phyloP scores from a whole-genome alignment of 2,113 vertebrate species.

The Parotia lawesii region DNA sequence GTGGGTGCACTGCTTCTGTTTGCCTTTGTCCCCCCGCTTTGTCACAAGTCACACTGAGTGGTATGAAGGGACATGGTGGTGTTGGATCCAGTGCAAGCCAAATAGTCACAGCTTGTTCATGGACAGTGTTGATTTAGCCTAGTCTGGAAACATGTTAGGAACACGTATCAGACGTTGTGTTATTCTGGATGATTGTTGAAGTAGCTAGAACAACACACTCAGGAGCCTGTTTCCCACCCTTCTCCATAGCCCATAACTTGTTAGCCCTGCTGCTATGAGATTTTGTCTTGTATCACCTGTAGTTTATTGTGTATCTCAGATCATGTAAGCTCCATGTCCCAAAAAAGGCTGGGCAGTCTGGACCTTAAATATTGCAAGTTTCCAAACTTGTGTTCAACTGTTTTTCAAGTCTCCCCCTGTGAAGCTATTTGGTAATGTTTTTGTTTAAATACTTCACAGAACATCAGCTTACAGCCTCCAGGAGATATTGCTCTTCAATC shows the following conservation, averaged over 20 bases:
- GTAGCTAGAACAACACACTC: neutral
- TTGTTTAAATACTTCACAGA: conserved; percentile 59
- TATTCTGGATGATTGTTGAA: neutral
- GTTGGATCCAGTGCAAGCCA: neutral
- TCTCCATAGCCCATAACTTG: neutral
- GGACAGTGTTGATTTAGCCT: neutral
- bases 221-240: neutral
- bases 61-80: neutral
- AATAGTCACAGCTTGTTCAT: neutral
- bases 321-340: neutral
- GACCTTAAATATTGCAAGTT: neutral
- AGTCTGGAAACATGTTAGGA: neutral
- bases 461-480: conserved; percentile 53
- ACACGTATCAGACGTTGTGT: neutral
- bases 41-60: neutral
- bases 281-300: neutral
- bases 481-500: conserved; percentile 30
- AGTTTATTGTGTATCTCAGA: neutral
- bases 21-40: neutral
- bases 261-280: neutral
- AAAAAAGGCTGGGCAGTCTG: neutral
- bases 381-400: neutral
- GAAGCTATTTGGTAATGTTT: neutral
- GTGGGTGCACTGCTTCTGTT: neutral
- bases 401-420: neutral